A percentile compares a stretch with the other conserved stretches of the same genome.
These are phyloP conservation scores for Anorthoa munda DNA, from an alignment of 2,888 invertebrate species.

Conservation along the genomic window DNA sequence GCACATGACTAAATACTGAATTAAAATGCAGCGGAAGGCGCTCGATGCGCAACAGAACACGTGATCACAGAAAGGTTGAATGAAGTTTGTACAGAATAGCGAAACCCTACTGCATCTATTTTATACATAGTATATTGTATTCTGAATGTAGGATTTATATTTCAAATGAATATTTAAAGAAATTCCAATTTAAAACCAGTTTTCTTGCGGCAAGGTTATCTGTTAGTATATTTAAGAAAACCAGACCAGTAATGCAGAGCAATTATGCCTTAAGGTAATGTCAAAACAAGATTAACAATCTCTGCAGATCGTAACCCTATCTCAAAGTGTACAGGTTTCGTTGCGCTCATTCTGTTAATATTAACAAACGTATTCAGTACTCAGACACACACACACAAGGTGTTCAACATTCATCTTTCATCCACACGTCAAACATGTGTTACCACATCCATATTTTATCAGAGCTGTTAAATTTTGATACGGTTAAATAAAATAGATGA, in stretches of 20 bases:
- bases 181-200: neutral
- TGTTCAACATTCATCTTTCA: neutral
- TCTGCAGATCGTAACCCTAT: neutral
- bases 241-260: too few species aligned
- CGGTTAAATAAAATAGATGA: too few species aligned
- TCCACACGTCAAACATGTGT: neutral
- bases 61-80: too few species aligned
- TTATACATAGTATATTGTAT: neutral
- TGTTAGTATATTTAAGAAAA: neutral
- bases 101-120: neutral
- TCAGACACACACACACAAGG: neutral
- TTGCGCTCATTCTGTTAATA: neutral
- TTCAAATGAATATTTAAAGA: neutral
- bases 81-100: too few species aligned
- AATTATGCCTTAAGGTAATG: neutral
- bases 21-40: neutral
- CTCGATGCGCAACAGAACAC: too few species aligned
- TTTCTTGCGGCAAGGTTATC: neutral
- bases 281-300: neutral
- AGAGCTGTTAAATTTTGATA: neutral
- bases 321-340: too few species aligned
- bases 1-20: neutral
- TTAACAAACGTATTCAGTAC: neutral
- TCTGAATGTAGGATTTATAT: neutral
- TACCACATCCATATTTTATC: neutral